A percentile compares a stretch with the other conserved stretches of the same genome.
Conservation (phyloP, 2,113 vertebrate genomes). For the Oophaga pumilio region DNA sequence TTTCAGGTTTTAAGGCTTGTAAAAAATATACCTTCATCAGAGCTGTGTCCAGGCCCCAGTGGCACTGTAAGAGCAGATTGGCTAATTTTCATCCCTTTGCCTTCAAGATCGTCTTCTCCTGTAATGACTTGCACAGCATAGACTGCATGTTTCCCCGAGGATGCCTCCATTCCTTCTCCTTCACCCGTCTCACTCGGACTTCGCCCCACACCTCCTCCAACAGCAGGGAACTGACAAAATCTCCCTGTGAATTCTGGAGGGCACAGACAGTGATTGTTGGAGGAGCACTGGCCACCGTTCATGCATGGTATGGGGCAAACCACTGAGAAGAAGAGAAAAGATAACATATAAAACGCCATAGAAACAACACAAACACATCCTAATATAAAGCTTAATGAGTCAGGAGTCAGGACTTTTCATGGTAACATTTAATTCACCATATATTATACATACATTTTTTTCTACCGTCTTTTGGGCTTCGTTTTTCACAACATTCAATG, state of each 20-base stretch:
- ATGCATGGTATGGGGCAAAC: conserved; percentile 90
- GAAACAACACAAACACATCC: neutral
- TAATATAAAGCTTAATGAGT: neutral
- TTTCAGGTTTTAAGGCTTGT: neutral
- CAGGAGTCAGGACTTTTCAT: no score
- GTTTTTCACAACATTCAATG: no score
- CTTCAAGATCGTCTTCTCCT: conserved; percentile 70
- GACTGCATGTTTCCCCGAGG: conserved; percentile 82
- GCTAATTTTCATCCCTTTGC: conserved; percentile 68
- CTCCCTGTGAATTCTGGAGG: conserved; percentile 86
- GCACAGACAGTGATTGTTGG: conserved; percentile 86
- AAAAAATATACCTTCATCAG: conserved; percentile 79
- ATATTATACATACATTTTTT: no score
- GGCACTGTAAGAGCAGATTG: conserved; percentile 83
- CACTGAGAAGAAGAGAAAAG: conserved; percentile 70
- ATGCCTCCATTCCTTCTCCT: conserved; percentile 64
- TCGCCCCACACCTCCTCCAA: conserved; percentile 38
- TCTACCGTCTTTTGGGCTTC: no score
- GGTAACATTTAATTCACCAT: no score
- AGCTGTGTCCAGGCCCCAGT: conserved; percentile 78
- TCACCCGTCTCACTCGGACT: conserved; percentile 26
- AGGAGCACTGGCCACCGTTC: conserved; percentile 90
- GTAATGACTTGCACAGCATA: conserved; percentile 77
- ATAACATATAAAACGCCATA: neutral
- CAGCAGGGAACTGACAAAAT: conserved; percentile 84